These are phyloP conservation scores for Leptura quadrifasciata DNA, from an alignment of 2,888 invertebrate genomes.

Conservation along the genomic window DNA sequence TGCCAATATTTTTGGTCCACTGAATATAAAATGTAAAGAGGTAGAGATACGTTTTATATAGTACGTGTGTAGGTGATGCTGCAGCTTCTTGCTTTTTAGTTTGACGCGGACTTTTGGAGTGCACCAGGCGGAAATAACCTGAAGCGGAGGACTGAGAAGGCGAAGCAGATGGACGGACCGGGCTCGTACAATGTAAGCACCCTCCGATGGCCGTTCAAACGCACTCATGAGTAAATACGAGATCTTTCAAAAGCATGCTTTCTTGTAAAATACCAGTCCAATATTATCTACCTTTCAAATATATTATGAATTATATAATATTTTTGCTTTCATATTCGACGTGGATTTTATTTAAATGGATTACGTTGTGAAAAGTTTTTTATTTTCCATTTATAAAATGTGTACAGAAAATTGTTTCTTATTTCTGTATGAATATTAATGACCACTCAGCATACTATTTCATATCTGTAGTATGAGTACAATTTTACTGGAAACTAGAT, in stretches of 20 bases:
- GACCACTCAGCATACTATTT: background rate
- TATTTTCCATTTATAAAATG: background rate
- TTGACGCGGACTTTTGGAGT: constrained; percentile 66
- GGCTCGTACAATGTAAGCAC: constrained; percentile 64
- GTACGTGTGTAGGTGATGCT: constrained; percentile 55
- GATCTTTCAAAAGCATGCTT: constrained; percentile 65
- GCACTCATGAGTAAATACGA: constrained; percentile 67
- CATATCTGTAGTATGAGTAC: too few relatives aligned
- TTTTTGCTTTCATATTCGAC: constrained; percentile 39
- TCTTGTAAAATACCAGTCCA: constrained; percentile 59
- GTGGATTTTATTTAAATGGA: constrained; percentile 31
- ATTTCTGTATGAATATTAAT: background rate
- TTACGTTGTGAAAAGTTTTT: background rate
- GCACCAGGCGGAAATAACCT: constrained; percentile 64
- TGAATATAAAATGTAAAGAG: constrained; percentile 35
- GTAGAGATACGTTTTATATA: constrained; percentile 38
- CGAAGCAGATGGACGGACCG: constrained; percentile 66
- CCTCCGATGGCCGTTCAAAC: constrained; percentile 64
- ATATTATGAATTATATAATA: constrained; percentile 51
- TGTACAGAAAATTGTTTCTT: background rate
- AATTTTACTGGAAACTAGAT: too few relatives aligned
- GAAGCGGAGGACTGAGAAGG: constrained; percentile 62
- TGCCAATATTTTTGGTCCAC: constrained; percentile 28
- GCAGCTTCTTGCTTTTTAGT: constrained; percentile 65
- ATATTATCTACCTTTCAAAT: constrained; percentile 57